phyloP scores from a whole-genome alignment of 2,797 vertebrate species.

The Bovichtus diacanthus region DNA sequence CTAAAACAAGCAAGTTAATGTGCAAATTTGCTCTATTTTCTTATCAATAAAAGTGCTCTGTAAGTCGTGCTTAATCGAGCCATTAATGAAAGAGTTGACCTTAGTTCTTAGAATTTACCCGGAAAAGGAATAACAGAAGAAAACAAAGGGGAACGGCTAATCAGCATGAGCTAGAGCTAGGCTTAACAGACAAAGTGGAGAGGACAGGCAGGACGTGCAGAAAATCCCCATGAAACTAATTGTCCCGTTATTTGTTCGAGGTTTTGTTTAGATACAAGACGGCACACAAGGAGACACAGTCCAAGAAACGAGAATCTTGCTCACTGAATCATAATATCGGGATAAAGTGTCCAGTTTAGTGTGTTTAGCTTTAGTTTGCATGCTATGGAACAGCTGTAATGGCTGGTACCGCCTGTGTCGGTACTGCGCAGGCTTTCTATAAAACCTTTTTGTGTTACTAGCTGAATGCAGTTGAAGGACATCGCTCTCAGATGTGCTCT shows the following conservation, averaged over 20 bases:
- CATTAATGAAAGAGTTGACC: conserved; percentile 12
- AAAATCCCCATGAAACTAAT: not conserved
- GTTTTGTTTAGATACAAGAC: not conserved
- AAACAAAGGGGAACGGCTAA: not conserved
- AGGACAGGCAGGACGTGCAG: not conserved
- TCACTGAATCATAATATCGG: not conserved
- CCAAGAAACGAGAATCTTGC: not conserved
- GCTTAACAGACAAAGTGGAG: not conserved
- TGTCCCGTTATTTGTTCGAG: not conserved
- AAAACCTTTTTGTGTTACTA: conserved; percentile 46
- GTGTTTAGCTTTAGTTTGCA: conserved; percentile 12
- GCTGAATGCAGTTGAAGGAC: conserved; percentile 54
- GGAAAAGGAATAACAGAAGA: not conserved
- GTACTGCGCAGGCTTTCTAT: conserved; percentile 12
- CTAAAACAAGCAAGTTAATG: not conserved
- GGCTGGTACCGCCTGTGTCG: conserved; percentile 14
- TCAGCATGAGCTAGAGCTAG: not conserved
- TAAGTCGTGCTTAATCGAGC: conserved; percentile 7
- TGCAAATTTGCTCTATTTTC: not conserved
- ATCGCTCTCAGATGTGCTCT: conserved; percentile 65
- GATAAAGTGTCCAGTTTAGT: not conserved
- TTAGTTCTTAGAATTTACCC: not conserved
- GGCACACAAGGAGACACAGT: not conserved
- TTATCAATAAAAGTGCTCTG: conserved; percentile 11
- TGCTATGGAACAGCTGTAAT: conserved; percentile 22